A percentile compares a stretch with the other conserved stretches of the same genome.
Evolutionary conservation across 2,113 vertebrate genomes (phyloP).

Genomic region (Sylvia atricapilla): DNA sequence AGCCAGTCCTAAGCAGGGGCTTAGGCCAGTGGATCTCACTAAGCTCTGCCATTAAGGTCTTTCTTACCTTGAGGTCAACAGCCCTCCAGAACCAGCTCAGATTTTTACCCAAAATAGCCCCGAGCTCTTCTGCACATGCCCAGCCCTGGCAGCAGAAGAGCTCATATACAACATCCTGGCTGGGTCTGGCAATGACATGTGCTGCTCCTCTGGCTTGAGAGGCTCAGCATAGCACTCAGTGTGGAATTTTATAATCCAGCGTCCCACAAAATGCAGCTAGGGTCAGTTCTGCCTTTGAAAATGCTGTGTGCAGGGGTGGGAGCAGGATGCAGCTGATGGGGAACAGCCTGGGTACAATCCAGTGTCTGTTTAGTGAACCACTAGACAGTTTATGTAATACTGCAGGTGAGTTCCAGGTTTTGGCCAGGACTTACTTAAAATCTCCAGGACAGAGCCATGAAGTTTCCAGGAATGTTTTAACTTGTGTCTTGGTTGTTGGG

Average conservation of each 20-base stretch:
- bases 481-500: neutral
- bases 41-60: neutral
- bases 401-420: neutral
- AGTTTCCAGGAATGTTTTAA: neutral
- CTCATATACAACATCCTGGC: rapidly evolving
- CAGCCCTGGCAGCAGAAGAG: neutral
- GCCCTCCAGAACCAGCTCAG: neutral
- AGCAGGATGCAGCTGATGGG: neutral
- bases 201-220: neutral
- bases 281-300: neutral
- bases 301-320: neutral
- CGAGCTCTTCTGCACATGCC: rapidly evolving
- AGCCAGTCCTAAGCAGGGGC: neutral
- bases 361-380: neutral
- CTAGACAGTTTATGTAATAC: neutral
- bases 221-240: rapidly evolving
- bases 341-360: neutral
- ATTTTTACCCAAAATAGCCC: neutral
- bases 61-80: neutral
- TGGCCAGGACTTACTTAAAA: neutral
- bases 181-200: rapidly evolving
- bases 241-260: neutral
- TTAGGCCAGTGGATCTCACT: neutral
- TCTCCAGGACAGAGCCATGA: neutral
- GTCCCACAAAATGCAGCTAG: neutral